Percentiles rank a stretch among this genome's conserved stretches.
Conservation (phyloP, 2,888 invertebrate species). For the Phengaris arion region DNA sequence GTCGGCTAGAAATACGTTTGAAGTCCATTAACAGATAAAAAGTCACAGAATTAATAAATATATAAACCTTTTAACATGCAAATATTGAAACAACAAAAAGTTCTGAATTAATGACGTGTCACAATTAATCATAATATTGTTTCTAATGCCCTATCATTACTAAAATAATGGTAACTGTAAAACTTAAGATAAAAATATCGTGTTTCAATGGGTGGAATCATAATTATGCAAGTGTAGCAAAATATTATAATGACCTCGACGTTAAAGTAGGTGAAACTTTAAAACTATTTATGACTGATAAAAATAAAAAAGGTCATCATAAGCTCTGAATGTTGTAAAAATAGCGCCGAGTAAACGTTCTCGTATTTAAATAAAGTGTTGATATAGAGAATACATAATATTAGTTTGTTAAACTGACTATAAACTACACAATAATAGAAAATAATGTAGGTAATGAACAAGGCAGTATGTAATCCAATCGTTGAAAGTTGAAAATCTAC, state of each 20-base stretch:
- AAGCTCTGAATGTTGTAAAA: neutral
- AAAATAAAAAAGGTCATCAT: constrained; percentile 9
- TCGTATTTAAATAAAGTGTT: neutral
- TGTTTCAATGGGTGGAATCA: neutral
- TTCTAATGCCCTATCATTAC: neutral
- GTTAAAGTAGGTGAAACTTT: neutral
- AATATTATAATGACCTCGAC: constrained; percentile 6
- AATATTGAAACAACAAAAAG: neutral
- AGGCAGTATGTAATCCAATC: too few species aligned
- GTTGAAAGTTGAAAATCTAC: too few species aligned
- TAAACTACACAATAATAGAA: too few species aligned
- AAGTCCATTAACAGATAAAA: too few species aligned
- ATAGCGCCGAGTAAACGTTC: neutral
- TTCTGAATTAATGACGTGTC: neutral
- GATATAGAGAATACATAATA: too few species aligned
- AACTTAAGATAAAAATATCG: neutral
- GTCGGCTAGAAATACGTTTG: too few species aligned
- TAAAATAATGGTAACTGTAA: neutral
- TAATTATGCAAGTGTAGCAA: constrained; percentile 16
- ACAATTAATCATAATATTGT: neutral
- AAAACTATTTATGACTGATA: constrained; percentile 6
- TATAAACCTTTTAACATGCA: neutral
- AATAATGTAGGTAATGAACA: too few species aligned
- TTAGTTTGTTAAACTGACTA: too few species aligned
- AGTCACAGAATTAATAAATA: too few species aligned